phyloP scores from a whole-genome alignment of 2,113 vertebrate species.

The Eublepharis macularius region DNA sequence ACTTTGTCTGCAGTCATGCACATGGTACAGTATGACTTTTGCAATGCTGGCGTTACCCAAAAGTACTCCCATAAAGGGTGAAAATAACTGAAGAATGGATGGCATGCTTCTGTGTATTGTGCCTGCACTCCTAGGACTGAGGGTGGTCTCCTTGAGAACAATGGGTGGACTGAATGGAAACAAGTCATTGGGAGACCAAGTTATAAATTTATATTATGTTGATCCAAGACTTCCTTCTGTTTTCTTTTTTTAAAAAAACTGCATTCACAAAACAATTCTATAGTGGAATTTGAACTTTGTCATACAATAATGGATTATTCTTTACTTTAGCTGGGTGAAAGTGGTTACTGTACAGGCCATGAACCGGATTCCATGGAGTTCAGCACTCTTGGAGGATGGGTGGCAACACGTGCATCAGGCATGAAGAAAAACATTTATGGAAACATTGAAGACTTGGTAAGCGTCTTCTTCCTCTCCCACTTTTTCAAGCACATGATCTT shows the following conservation, averaged over 20 bases:
- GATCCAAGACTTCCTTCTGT: background rate
- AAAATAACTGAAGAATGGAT: background rate
- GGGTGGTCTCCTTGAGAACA: background rate
- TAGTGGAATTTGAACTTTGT: slow-evolving; percentile 6
- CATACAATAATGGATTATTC: slow-evolving; percentile 29
- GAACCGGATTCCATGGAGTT: slow-evolving; percentile 99
- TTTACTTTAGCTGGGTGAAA: slow-evolving; percentile 88
- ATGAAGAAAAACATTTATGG: slow-evolving; percentile 99
- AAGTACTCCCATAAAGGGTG: background rate
- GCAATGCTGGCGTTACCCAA: background rate
- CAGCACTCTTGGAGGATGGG: slow-evolving; percentile 97
- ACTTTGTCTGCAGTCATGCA: background rate
- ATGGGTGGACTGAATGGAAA: background rate
- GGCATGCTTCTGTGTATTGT: background rate
- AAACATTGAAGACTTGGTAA: slow-evolving; percentile 98
- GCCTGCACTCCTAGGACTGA: background rate
- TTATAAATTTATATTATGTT: background rate
- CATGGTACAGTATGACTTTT: background rate
- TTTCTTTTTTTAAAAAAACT: too few species aligned
- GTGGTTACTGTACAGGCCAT: slow-evolving; percentile 96
- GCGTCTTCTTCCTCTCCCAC: background rate
- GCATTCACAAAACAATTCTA: background rate
- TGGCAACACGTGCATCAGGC: slow-evolving; percentile 96
- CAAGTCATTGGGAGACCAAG: background rate
- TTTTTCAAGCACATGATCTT: background rate